Percentiles rank a stretch among this genome's conserved stretches.
Conservation (phyloP, 35 echinoderm and acorn worm genomes). For the Ophiothrix spiculata region DNA sequence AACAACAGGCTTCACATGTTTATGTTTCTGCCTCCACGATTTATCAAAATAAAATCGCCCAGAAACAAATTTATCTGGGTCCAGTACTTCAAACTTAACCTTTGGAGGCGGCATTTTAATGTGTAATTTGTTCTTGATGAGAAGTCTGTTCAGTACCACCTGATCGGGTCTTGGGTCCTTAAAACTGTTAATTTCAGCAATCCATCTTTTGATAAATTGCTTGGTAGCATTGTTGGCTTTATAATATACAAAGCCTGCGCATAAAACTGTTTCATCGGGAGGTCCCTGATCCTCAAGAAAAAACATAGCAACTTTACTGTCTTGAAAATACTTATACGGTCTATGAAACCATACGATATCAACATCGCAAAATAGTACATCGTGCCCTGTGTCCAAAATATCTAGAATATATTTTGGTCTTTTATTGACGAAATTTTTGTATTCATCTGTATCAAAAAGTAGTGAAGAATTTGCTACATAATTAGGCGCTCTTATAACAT, state of each 20-base stretch:
- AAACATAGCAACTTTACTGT: constrained; percentile 52
- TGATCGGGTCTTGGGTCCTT: constrained; percentile 53
- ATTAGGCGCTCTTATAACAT: background rate
- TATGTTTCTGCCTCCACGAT: constrained; percentile 18
- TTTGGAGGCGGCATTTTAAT: background rate
- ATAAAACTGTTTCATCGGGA: background rate
- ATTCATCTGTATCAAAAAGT: constrained; percentile 49
- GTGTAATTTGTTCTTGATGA: background rate
- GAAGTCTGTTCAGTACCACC: constrained; percentile 41
- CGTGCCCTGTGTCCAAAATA: constrained; percentile 35
- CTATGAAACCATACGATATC: constrained; percentile 77
- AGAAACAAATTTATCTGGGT: constrained; percentile 45
- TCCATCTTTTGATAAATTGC: constrained; percentile 49
- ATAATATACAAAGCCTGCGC: constrained; percentile 63
- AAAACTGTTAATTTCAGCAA: constrained; percentile 24
- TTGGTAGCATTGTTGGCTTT: constrained; percentile 19
- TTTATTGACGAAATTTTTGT: constrained; percentile 83
- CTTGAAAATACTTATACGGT: constrained; percentile 57
- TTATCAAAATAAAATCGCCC: constrained; percentile 52
- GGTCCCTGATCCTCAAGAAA: constrained; percentile 25
- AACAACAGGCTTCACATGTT: constrained; percentile 23
- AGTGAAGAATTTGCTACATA: background rate
- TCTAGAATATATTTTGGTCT: constrained; percentile 56
- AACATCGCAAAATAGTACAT: constrained; percentile 77
- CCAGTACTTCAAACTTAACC: constrained; percentile 36